These are phyloP conservation scores for Hedya salicella DNA, from an alignment of 2,888 invertebrate genomes.

Conservation along the genomic window DNA sequence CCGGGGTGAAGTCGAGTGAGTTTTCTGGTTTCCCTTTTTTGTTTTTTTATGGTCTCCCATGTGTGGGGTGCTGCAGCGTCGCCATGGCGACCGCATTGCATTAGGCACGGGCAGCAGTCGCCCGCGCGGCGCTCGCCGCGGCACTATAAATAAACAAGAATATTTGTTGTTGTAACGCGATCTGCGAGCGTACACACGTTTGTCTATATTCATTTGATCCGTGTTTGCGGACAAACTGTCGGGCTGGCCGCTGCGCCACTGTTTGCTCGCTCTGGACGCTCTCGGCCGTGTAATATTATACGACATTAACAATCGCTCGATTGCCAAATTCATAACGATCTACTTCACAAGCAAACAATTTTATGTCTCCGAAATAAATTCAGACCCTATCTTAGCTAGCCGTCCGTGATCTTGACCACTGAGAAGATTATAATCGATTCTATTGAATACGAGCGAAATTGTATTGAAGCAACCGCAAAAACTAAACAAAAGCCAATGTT, in stretches of 20 bases:
- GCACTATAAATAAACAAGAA: slow-evolving; percentile 66
- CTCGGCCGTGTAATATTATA: slow-evolving; percentile 70
- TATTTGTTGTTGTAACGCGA: slow-evolving; percentile 81
- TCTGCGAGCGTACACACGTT: slow-evolving; percentile 73
- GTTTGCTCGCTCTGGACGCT: slow-evolving; percentile 59
- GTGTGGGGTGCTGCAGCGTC: slow-evolving; percentile 73
- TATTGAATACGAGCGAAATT: slow-evolving; percentile 27
- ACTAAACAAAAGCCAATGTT: slow-evolving; percentile 69
- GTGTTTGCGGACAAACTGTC: slow-evolving; percentile 80
- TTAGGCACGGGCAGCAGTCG: slow-evolving; percentile 61
- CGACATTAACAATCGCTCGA: slow-evolving; percentile 51
- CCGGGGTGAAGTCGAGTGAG: slow-evolving; percentile 79
- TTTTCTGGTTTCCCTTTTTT: slow-evolving; percentile 76
- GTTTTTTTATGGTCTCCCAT: slow-evolving; percentile 80
- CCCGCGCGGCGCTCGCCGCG: slow-evolving; percentile 48
- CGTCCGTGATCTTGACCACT: slow-evolving; percentile 35
- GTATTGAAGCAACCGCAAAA: slow-evolving; percentile 72
- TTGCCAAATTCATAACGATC: slow-evolving; percentile 30
- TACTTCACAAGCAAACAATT: slow-evolving; percentile 24
- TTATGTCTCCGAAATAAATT: slow-evolving; percentile 28
- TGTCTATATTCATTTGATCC: slow-evolving; percentile 80
- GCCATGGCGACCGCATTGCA: slow-evolving; percentile 80
- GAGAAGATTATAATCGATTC: slow-evolving; percentile 21
- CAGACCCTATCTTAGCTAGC: slow-evolving; percentile 1
- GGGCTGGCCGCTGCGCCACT: slow-evolving; percentile 74